phyloP scores from a whole-genome alignment of 2,888 invertebrate species.

The Sinhomidia bicolor region DNA sequence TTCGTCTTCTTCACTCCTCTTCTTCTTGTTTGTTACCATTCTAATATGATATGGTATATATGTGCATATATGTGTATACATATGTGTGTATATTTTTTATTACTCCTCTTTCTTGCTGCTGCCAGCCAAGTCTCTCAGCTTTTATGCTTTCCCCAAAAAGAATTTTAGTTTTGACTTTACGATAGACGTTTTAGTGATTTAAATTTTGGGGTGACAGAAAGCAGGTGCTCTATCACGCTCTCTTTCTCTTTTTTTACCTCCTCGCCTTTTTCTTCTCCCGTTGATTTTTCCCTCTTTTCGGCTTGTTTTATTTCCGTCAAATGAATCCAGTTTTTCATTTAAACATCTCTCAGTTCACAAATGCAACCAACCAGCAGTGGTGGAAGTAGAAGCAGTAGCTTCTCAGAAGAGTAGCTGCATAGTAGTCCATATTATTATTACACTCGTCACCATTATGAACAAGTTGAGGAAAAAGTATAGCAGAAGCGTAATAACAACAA shows the following conservation, averaged over 20 bases:
- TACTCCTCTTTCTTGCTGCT: background rate
- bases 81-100: too few species aligned
- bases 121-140: conserved; percentile 1
- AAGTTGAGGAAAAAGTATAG: background rate
- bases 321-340: conserved; percentile 53
- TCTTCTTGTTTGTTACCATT: conserved; percentile 1
- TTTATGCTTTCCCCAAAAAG: conserved; percentile 58
- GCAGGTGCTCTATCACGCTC: conserved; percentile 60
- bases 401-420: background rate
- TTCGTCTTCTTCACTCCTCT: background rate
- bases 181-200: conserved; percentile 63
- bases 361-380: background rate
- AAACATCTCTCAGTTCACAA: conserved; percentile 16
- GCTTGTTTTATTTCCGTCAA: conserved; percentile 65
- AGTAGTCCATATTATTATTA: background rate
- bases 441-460: conserved; percentile 5
- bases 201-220: conserved; percentile 69
- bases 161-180: conserved; percentile 53
- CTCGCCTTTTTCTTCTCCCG: background rate
- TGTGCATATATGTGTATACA: too few species aligned
- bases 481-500: too few species aligned
- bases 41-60: too few species aligned
- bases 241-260: background rate
- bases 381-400: background rate
- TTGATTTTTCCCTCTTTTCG: conserved; percentile 3